phyloP scores from a whole-genome alignment of 2,888 invertebrate genomes.

The Drosophila niveifrons region DNA sequence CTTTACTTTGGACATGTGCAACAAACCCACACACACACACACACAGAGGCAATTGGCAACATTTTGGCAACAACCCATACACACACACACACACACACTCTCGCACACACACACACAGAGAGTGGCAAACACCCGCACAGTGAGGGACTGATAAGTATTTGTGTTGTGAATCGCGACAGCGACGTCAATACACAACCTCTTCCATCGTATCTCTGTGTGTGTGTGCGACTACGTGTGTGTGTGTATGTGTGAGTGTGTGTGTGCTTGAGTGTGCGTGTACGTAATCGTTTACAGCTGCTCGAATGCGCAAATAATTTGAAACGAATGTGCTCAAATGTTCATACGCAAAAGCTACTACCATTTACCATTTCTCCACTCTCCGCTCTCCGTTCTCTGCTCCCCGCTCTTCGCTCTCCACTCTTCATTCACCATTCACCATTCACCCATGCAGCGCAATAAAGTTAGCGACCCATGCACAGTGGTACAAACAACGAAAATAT shows the following conservation, averaged over 20 bases:
- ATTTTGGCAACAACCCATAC: slow-evolving; percentile 63
- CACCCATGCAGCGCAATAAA: slow-evolving; percentile 57
- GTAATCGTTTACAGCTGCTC: slow-evolving; percentile 84
- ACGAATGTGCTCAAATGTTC: slow-evolving; percentile 72
- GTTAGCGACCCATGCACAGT: slow-evolving; percentile 41
- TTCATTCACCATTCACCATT: slow-evolving; percentile 34
- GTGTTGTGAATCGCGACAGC: slow-evolving; percentile 59
- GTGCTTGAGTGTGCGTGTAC: slow-evolving; percentile 53
- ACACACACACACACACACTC: slow-evolving; percentile 37
- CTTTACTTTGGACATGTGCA: slow-evolving; percentile 70
- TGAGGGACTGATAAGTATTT: slow-evolving; percentile 70
- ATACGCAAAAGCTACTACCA: slow-evolving; percentile 66
- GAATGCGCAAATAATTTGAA: slow-evolving; percentile 82
- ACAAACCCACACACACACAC: slow-evolving; percentile 57
- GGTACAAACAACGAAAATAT: slow-evolving; percentile 9
- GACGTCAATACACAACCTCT: slow-evolving; percentile 25
- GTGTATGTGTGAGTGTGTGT: slow-evolving; percentile 5
- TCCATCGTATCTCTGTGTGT: not conserved
- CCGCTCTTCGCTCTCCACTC: too few species aligned
- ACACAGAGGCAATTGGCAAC: slow-evolving; percentile 73
- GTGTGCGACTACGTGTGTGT: slow-evolving; percentile 10
- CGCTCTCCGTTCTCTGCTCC: too few species aligned
- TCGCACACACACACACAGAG: slow-evolving; percentile 21
- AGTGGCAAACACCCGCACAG: slow-evolving; percentile 23
- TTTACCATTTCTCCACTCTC: slow-evolving; percentile 19